These are phyloP conservation scores for Epinephelus awoara DNA, from an alignment of 2,797 vertebrate genomes.

Conservation along the genomic window DNA sequence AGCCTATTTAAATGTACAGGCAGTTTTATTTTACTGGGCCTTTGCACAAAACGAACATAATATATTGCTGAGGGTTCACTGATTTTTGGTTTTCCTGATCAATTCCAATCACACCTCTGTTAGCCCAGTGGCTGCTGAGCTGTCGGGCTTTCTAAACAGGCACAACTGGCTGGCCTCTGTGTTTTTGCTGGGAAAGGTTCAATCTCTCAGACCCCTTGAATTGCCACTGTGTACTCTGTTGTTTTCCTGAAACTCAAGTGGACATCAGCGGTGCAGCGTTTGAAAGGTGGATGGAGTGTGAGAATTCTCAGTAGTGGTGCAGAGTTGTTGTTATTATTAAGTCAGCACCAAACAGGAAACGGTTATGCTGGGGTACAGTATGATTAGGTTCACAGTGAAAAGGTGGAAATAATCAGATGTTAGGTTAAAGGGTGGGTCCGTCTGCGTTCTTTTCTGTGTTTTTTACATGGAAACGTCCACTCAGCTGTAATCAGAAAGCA, in stretches of 20 bases:
- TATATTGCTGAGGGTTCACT: not conserved
- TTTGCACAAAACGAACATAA: constrained; percentile 6
- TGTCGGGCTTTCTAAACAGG: constrained; percentile 20
- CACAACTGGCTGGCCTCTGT: not conserved
- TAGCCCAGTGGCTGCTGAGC: constrained; percentile 31
- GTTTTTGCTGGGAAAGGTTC: constrained; percentile 13
- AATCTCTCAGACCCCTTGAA: constrained; percentile 21
- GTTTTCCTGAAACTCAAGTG: constrained; percentile 31
- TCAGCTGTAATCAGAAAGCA: too few relatives aligned
- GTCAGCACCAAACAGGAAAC: not conserved
- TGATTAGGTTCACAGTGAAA: not conserved
- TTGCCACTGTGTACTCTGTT: constrained; percentile 10
- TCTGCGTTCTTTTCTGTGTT: too few relatives aligned
- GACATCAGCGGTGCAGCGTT: not conserved
- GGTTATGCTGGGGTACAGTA: not conserved
- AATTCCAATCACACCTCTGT: constrained; percentile 2
- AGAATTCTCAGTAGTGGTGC: not conserved
- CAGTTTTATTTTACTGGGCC: not conserved
- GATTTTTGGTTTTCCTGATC: constrained; percentile 2
- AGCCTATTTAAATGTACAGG: not conserved
- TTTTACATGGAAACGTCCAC: too few relatives aligned
- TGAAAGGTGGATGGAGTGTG: constrained; percentile 23
- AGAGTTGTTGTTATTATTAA: not conserved
- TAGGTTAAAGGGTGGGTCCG: too few relatives aligned
- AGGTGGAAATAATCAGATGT: not conserved